Conservation (phyloP, 53 echinoderm and acorn worm genomes). For the Glandiceps talaboti region DNA sequence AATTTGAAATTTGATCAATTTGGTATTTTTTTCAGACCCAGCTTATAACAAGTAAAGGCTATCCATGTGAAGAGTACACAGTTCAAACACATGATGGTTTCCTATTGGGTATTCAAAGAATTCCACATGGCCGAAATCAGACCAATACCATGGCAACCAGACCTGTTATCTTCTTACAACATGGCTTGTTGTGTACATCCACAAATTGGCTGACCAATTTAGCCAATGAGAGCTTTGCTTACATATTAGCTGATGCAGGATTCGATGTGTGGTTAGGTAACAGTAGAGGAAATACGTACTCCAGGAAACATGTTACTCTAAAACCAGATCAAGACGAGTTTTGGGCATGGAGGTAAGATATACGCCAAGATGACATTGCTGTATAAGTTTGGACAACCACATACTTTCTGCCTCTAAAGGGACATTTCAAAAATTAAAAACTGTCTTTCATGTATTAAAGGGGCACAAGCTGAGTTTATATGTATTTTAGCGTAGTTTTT, state of each 20-base stretch:
- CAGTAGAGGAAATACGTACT: conserved; percentile 69
- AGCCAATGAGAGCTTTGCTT: conserved; percentile 88
- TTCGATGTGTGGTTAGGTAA: conserved; percentile 98
- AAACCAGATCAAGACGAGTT: conserved; percentile 56
- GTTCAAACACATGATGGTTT: conserved; percentile 82
- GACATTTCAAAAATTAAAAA: too few species aligned
- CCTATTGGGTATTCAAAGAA: conserved; percentile 71
- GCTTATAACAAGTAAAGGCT: conserved; percentile 84
- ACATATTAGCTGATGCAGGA: conserved; percentile 81
- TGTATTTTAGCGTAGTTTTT: too few species aligned
- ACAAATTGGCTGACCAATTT: conserved; percentile 97
- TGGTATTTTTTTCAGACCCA: too few species aligned
- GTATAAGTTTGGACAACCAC: too few species aligned
- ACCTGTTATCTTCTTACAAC: conserved; percentile 90
- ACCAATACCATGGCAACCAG: conserved; percentile 16
- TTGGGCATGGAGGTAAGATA: conserved; percentile 78
- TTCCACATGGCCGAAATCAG: conserved; percentile 65
- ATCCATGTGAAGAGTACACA: conserved; percentile 54
- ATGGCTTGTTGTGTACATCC: conserved; percentile 74
- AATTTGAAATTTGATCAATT: too few species aligned
- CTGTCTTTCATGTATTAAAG: too few species aligned
- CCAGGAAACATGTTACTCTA: conserved; percentile 29
- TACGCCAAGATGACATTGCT: too few species aligned
- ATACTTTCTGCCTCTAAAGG: too few species aligned
- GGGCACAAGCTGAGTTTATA: too few species aligned